These are phyloP conservation scores for Euborellia annulipes DNA, from an alignment of 1,140 invertebrate genomes.

Conservation along the genomic window DNA sequence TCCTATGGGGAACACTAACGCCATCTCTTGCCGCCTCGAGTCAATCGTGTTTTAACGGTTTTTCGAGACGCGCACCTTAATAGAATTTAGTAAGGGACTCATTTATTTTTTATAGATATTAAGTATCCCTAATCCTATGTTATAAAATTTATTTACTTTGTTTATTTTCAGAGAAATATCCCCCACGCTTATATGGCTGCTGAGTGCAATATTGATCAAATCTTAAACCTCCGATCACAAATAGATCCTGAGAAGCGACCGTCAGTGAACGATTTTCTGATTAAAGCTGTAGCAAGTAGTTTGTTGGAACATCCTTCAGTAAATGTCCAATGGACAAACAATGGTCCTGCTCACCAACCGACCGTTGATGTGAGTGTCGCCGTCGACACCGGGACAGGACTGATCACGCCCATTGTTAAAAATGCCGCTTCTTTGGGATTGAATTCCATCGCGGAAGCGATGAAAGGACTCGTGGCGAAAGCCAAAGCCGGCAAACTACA, in stretches of 20 bases:
- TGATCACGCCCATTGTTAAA: conserved; percentile 97
- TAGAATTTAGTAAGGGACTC: no score
- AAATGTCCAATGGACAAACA: conserved; percentile 40
- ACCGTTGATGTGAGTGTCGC: conserved; percentile 92
- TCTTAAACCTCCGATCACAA: conserved; percentile 45
- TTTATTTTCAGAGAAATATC: conserved; percentile 34
- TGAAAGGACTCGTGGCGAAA: conserved; percentile 72
- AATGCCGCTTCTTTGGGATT: conserved; percentile 85
- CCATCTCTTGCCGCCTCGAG: no score
- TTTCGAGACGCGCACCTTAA: no score
- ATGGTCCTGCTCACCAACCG: conserved; percentile 4
- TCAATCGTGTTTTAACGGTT: no score
- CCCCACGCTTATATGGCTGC: conserved; percentile 92
- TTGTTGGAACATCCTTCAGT: conserved; percentile 38
- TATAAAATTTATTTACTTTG: not conserved
- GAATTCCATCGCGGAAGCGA: conserved; percentile 67
- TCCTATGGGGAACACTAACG: no score
- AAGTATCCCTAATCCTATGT: no score
- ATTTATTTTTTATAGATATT: no score
- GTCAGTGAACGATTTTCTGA: conserved; percentile 94
- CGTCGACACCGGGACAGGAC: conserved; percentile 84
- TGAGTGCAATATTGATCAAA: conserved; percentile 75
- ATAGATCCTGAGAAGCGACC: conserved; percentile 24
- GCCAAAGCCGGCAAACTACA: conserved; percentile 88
- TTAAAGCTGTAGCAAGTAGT: conserved; percentile 63